Evolutionary conservation across 2,113 vertebrate genomes (phyloP), one percentile per base, ranked within the genome.

Genomic region (Myotis davidii): DNA sequence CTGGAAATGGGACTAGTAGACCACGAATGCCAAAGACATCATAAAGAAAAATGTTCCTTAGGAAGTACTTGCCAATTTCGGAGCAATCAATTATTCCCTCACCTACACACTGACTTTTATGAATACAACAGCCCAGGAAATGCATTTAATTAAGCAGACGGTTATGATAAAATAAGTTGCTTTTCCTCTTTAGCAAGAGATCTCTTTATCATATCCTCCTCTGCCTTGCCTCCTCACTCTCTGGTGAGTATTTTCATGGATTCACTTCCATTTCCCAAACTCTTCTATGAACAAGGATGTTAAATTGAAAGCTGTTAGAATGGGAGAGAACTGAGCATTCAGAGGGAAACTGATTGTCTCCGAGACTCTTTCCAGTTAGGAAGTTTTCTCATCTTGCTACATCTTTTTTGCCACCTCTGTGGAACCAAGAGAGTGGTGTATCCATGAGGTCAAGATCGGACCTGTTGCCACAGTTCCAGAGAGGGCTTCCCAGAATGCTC

Each of bases 61-160:
- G 89, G 73, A 95, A 94, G 39, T 18, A 59, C 50, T 92, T 88
- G 91, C 78, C 95, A 95, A 90, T 83, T 93, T 96, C 79, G 42
- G 87, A 85, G 91, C 56, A 72, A 91, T 87, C 77, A 91, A 82
- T 95, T 96, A 93, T 85, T 91, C 29, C 52, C 54, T 94, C 87
- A 87, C 72, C n/a, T 95, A 45, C 29, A 59, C 83, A 84, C 18
- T 64, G 86, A 95, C 77, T 91, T 94, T 94, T 96, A 92, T 95
- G 88, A 96, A 96, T 90, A 88, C 94, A 96, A 90, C 64, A 96
- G 37, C 50, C 42, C n/a, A 88, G 88, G 93, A 92, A 95, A 87
- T 91, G 78, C 54, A 94, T 88, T 94, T 90, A 90, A 85, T 97
- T 96, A 83, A 74, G 70, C 61, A 92, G 73, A 42, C 9, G 48